A percentile compares a stretch with the other conserved stretches of the same genome.
phyloP scores from a whole-genome alignment of 2,888 invertebrate species.

The Pyrrhia umbra region DNA sequence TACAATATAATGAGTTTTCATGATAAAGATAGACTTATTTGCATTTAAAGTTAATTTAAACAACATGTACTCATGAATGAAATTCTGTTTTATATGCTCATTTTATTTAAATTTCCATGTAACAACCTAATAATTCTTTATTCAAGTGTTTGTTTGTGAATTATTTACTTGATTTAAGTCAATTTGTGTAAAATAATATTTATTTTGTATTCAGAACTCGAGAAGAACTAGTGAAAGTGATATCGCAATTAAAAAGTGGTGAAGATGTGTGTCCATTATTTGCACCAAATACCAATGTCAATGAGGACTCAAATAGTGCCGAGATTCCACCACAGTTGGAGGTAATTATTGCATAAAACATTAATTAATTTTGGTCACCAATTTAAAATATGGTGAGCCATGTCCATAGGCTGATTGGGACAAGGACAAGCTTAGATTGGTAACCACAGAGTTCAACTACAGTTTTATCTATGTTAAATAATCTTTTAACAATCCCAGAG shows the following conservation, averaged over 20 bases:
- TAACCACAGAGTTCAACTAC: too few species aligned
- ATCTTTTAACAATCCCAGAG: too few species aligned
- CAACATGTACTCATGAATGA: not conserved
- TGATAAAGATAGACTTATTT: constrained; percentile 9
- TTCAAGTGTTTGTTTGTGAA: not conserved
- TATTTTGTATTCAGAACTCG: constrained; percentile 91
- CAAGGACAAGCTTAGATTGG: too few species aligned
- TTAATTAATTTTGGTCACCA: too few species aligned
- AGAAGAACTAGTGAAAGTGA: constrained; percentile 95
- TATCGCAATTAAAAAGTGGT: constrained; percentile 93
- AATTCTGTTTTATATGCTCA: not conserved
- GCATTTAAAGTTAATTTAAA: constrained; percentile 16
- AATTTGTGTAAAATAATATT: not conserved
- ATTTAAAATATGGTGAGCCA: not conserved
- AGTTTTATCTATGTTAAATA: too few species aligned
- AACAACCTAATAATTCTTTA: not conserved
- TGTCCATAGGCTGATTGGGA: too few species aligned
- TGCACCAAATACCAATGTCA: constrained; percentile 74
- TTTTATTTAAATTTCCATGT: not conserved
- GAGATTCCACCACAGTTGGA: constrained; percentile 71
- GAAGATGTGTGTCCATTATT: constrained; percentile 90
- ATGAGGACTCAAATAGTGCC: constrained; percentile 85
- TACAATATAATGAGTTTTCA: constrained; percentile 24
- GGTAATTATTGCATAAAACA: constrained; percentile 34
- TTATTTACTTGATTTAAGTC: not conserved